phyloP scores from a whole-genome alignment of 2,888 invertebrate species.

The Didymodactylos carnosus region DNA sequence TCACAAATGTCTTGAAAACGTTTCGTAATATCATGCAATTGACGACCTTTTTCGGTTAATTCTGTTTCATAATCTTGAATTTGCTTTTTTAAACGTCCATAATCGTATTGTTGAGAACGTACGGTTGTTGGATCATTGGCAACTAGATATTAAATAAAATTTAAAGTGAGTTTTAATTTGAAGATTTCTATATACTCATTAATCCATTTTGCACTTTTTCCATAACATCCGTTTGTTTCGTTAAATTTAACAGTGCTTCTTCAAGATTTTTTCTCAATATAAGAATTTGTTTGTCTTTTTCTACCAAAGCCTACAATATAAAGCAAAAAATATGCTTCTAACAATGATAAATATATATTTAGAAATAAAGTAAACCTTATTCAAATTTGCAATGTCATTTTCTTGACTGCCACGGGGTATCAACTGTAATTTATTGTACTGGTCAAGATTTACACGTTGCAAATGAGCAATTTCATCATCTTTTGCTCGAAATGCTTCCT shows the following conservation, averaged over 20 bases:
- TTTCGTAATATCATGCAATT: background rate
- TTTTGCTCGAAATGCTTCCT: conserved; percentile 1
- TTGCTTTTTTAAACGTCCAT: background rate
- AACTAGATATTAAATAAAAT: background rate
- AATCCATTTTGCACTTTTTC: background rate
- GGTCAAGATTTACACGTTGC: background rate
- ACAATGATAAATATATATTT: background rate
- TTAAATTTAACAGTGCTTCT: background rate
- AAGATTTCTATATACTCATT: background rate
- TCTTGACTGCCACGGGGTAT: background rate
- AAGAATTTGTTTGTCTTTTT: conserved; percentile 1
- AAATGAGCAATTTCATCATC: conserved; percentile 3
- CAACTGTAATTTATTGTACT: background rate
- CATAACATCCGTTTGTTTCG: background rate
- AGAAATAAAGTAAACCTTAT: background rate
- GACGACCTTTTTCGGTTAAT: background rate
- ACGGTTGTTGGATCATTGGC: background rate
- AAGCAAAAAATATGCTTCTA: too few species aligned
- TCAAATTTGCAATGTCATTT: background rate
- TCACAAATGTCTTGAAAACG: conserved; percentile 19
- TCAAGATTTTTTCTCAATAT: background rate
- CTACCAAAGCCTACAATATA: background rate
- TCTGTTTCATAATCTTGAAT: conserved; percentile 7
- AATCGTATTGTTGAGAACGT: background rate
- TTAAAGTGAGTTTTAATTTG: background rate